Evolutionary conservation across 1,140 invertebrate species (phyloP).

Genomic region (Rhyacophila brunnea): DNA sequence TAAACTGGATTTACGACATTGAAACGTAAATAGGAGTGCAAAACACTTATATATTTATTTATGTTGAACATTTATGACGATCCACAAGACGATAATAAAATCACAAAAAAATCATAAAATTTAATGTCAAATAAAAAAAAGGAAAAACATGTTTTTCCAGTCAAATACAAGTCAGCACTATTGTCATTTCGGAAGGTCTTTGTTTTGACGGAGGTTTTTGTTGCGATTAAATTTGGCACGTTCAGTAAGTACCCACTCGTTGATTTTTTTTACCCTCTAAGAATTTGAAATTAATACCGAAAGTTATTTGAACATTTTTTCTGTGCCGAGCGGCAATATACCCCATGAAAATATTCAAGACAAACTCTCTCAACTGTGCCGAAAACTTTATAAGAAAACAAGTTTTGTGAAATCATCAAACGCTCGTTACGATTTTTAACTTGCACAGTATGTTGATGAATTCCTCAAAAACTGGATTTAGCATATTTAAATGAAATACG

Average conservation of each 20-base stretch:
- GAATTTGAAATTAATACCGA: background rate
- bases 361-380: too few species aligned
- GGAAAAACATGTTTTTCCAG: conserved; percentile 28
- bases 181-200: conserved; percentile 6
- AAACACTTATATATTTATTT: conserved; percentile 37
- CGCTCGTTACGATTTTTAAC: too few species aligned
- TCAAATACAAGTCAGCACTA: conserved; percentile 15
- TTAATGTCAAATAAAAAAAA: conserved; percentile 30
- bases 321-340: background rate
- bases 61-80: conserved; percentile 35
- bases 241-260: background rate
- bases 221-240: too few species aligned
- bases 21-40: conserved; percentile 36
- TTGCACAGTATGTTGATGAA: too few species aligned
- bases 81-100: conserved; percentile 35
- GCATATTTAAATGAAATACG: too few species aligned
- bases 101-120: conserved; percentile 34
- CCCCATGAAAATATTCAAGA: background rate
- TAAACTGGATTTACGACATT: conserved; percentile 33
- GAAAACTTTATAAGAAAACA: too few species aligned
- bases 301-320: background rate
- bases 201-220: background rate
- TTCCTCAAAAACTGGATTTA: too few species aligned
- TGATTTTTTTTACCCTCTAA: background rate
- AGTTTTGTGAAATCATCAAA: too few species aligned